Conservation (phyloP, 1,140 invertebrate genomes). For the Pachyrhynchus sulphureomaculatus region DNA sequence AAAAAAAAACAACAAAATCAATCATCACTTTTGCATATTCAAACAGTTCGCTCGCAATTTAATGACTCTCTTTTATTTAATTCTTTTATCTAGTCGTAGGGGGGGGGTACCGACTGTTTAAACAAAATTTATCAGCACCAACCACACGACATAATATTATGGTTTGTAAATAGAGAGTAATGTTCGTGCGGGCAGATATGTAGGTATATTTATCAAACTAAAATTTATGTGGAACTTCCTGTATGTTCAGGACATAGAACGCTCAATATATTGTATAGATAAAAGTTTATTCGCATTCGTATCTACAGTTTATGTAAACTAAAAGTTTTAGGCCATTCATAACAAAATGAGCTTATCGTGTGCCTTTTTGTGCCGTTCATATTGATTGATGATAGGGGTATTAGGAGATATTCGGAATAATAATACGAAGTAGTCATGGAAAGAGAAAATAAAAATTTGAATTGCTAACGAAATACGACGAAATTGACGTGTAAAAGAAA, state of each 20-base stretch:
- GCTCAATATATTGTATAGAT: conserved; percentile 29
- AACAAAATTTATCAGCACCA: conserved; percentile 25
- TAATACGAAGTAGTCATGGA: conserved; percentile 22
- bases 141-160: conserved; percentile 16
- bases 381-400: conserved; percentile 29
- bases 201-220: conserved; percentile 31
- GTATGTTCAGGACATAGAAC: conserved; percentile 24
- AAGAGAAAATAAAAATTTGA: conserved; percentile 25
- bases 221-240: conserved; percentile 31
- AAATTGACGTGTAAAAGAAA: background rate
- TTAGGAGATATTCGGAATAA: conserved; percentile 15
- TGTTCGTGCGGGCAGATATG: conserved; percentile 24
- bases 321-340: conserved; percentile 31
- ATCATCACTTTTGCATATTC: too few species aligned
- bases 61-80: too few species aligned
- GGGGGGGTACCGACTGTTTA: conserved; percentile 16
- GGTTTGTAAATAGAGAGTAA: conserved; percentile 24
- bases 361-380: conserved; percentile 24
- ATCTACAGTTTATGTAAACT: conserved; percentile 29
- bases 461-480: conserved; percentile 1
- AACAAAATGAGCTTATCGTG: conserved; percentile 29
- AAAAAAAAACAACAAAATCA: too few species aligned
- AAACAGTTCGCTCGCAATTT: too few species aligned
- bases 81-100: too few species aligned
- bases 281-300: conserved; percentile 23